These are phyloP conservation scores for Macrotus californicus DNA, from an alignment of 2,113 vertebrate species.

Conservation along the genomic window DNA sequence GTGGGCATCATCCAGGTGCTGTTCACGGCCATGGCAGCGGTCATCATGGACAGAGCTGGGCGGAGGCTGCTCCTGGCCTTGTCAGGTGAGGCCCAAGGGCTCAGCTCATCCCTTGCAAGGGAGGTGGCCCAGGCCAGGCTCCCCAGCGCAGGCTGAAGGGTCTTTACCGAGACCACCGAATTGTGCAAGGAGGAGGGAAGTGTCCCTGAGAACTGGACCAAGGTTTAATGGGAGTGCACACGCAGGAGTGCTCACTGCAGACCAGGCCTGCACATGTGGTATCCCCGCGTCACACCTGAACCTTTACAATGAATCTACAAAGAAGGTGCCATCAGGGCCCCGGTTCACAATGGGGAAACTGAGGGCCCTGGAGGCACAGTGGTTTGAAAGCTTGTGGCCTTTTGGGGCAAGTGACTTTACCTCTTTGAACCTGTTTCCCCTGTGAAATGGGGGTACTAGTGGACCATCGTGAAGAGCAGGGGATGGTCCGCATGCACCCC, in stretches of 20 bases:
- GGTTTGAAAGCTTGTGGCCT: not conserved
- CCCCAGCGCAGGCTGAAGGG: not conserved
- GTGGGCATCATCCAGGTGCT: slow-evolving; percentile 88
- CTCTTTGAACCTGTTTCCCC: not conserved
- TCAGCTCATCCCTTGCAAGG: not conserved
- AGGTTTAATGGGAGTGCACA: not conserved
- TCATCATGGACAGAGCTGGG: slow-evolving; percentile 91
- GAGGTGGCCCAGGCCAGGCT: not conserved
- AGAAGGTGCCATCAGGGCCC: rapidly evolving
- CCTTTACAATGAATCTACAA: not conserved
- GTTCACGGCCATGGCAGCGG: slow-evolving; percentile 87
- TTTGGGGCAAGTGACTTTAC: not conserved
- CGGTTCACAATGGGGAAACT: rapidly evolving
- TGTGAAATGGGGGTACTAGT: not conserved
- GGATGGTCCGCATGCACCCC: rapidly evolving
- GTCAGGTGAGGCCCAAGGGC: slow-evolving; percentile 82
- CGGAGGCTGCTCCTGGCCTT: slow-evolving; percentile 88
- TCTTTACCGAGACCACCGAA: not conserved
- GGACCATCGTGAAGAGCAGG: not conserved
- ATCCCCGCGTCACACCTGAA: rapidly evolving
- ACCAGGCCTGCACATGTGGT: rapidly evolving
- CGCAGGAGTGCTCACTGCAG: rapidly evolving
- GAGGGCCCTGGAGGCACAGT: not conserved
- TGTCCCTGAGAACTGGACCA: not conserved
- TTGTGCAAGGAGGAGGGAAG: not conserved